These are phyloP conservation scores for Diadema setosum DNA, from an alignment of 35 echinoderm and acorn worm genomes.

Conservation along the genomic window DNA sequence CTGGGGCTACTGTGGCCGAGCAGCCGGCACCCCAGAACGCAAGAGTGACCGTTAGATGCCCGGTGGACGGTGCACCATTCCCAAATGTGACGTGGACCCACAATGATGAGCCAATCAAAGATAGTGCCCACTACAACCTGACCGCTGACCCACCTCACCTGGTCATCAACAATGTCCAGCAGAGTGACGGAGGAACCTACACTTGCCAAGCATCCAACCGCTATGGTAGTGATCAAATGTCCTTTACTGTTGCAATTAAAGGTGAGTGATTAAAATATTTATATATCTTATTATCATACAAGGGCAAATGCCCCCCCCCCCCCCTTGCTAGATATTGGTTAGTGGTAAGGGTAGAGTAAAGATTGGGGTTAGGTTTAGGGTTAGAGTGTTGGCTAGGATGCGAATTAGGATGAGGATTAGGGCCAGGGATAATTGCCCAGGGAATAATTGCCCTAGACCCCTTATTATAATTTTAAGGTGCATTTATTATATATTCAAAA, in stretches of 20 bases:
- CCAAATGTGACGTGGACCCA: conserved; percentile 66
- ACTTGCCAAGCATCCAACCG: conserved; percentile 53
- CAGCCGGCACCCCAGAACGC: conserved; percentile 76
- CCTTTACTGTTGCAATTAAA: conserved; percentile 39
- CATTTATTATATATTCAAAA: too few species aligned
- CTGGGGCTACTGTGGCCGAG: background rate
- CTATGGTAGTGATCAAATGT: background rate
- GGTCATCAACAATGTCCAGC: conserved; percentile 42
- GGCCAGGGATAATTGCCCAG: too few species aligned
- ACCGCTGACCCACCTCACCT: conserved; percentile 52
- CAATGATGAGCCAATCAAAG: background rate
- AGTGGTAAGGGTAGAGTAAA: too few species aligned
- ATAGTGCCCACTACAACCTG: conserved; percentile 25
- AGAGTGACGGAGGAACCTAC: conserved; percentile 68
- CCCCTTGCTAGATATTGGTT: too few species aligned
- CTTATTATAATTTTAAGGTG: too few species aligned
- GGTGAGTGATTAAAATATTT: too few species aligned
- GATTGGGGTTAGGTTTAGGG: too few species aligned
- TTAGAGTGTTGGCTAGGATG: too few species aligned
- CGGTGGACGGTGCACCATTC: conserved; percentile 70
- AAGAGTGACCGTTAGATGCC: conserved; percentile 55
- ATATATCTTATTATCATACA: too few species aligned
- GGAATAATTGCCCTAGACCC: too few species aligned
- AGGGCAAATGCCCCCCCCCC: too few species aligned
- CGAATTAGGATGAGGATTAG: too few species aligned